A percentile compares a stretch with the other conserved stretches of the same genome.
Evolutionary conservation across 2,113 vertebrate genomes (phyloP).

Genomic region (Rynchops niger): DNA sequence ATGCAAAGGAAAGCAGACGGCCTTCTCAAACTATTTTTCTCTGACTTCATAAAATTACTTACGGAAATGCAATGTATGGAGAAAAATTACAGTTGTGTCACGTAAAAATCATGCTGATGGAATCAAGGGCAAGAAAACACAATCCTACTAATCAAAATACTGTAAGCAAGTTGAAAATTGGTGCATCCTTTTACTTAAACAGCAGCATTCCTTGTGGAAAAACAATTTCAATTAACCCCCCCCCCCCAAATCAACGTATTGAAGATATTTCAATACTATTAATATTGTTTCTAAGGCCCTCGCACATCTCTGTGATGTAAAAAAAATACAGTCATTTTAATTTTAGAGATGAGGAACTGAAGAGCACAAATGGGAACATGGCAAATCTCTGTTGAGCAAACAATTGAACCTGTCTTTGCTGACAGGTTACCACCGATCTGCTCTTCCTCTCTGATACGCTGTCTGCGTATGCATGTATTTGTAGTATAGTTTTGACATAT

Average conservation of each 20-base stretch:
- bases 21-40: conserved; percentile 7
- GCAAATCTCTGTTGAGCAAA: neutral
- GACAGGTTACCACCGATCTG: neutral
- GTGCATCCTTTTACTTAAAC: neutral
- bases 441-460: neutral
- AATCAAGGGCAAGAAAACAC: neutral
- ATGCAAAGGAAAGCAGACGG: conserved; percentile 2
- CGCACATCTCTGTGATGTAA: neutral
- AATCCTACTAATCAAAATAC: neutral
- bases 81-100: neutral
- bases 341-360: neutral
- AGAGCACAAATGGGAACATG: neutral
- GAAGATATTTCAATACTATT: neutral
- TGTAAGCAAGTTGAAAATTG: neutral
- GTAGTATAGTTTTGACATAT: neutral
- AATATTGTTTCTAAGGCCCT: neutral
- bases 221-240: neutral
- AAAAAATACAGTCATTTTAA: neutral
- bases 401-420: neutral
- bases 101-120: neutral
- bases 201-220: neutral
- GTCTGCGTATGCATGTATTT: neutral
- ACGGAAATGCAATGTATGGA: neutral
- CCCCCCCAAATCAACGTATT: neutral
- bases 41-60: conserved; percentile 1